phyloP scores from a whole-genome alignment of 2,888 invertebrate species.

The Thymelicus acteon region DNA sequence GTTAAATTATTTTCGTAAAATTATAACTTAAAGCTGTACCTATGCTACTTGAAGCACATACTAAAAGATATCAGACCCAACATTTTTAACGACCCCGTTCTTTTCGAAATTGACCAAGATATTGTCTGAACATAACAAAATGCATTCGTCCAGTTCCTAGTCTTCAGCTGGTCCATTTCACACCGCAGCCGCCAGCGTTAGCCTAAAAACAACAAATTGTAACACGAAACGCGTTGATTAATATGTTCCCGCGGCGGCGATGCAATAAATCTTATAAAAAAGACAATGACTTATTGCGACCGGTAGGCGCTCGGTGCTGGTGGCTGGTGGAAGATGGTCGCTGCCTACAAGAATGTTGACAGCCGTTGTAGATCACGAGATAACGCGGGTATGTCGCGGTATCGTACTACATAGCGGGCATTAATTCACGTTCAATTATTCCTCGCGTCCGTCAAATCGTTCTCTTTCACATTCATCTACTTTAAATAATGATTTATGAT shows the following conservation, averaged over 20 bases:
- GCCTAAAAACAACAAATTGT: slow-evolving; percentile 24
- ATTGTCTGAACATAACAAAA: background rate
- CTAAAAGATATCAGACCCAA: too few relatives aligned
- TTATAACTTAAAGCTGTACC: too few relatives aligned
- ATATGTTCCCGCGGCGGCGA: slow-evolving; percentile 21
- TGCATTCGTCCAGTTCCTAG: background rate
- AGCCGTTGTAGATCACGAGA: slow-evolving; percentile 12
- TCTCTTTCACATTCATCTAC: slow-evolving; percentile 1
- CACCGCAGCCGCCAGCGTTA: background rate
- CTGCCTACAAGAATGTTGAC: slow-evolving; percentile 27
- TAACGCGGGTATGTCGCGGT: background rate
- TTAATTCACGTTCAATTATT: slow-evolving; percentile 27
- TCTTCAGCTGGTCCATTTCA: background rate
- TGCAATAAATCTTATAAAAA: slow-evolving; percentile 23
- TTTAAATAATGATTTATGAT: background rate
- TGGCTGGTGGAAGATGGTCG: background rate
- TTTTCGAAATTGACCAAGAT: too few relatives aligned
- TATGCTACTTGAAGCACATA: too few relatives aligned
- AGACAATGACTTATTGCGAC: slow-evolving; percentile 18
- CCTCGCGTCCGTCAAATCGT: slow-evolving; percentile 7
- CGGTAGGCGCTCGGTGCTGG: background rate
- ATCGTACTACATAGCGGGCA: background rate
- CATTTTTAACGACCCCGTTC: too few relatives aligned
- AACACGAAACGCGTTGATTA: slow-evolving; percentile 22
- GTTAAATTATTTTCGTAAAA: too few relatives aligned